Conservation (phyloP, 2,113 vertebrate genomes). For the Coracopsis vasa region DNA sequence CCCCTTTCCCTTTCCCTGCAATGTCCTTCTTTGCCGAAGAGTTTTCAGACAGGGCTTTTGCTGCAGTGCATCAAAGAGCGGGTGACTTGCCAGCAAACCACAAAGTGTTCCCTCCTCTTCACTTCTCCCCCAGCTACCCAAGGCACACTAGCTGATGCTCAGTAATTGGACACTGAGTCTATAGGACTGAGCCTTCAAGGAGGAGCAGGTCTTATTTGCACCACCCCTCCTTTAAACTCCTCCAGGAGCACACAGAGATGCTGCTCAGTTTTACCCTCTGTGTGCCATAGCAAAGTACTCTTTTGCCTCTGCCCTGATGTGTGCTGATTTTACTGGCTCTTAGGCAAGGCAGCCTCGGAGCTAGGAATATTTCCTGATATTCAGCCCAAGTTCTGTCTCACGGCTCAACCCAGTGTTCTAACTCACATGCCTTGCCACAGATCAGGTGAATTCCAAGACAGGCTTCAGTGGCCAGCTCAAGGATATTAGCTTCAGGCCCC, state of each 20-base stretch:
- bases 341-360: not conserved
- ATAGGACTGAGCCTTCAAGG: not conserved
- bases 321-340: accelerated
- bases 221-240: not conserved
- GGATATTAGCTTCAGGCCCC: not conserved
- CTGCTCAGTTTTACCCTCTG: not conserved
- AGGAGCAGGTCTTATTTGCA: not conserved
- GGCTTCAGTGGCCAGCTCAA: not conserved
- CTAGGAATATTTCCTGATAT: accelerated
- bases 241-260: not conserved
- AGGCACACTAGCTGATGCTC: not conserved
- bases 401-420: not conserved
- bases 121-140: not conserved
- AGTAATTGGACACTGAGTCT: not conserved
- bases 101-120: not conserved
- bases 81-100: conserved; percentile 29
- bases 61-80: conserved; percentile 62
- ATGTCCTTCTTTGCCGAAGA: conserved; percentile 42
- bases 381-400: not conserved
- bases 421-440: not conserved
- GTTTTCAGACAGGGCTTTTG: conserved; percentile 18
- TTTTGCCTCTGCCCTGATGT: not conserved
- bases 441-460: accelerated
- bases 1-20: conserved; percentile 1
- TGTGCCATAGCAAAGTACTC: not conserved